Evolutionary conservation across 2,797 vertebrate species (phyloP), one percentile per base, ranked within the genome.

Genomic region (Hyperoplus lanceolatus): DNA sequence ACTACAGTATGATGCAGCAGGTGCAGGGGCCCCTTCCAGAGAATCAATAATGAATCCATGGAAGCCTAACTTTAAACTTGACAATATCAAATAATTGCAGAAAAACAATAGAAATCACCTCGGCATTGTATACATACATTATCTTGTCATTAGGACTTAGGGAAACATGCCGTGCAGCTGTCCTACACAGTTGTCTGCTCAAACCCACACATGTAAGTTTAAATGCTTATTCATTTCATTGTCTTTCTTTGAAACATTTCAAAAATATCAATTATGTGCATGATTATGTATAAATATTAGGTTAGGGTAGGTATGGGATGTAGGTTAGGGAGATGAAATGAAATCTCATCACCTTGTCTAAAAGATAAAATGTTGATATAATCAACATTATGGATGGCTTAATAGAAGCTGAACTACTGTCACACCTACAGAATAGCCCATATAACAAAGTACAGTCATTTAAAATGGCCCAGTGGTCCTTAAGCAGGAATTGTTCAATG

Each of bases 121-220:
- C 36, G 60, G 54, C 48, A 16, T 15, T 51, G 21, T 18, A 5
- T 16, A 15, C 60, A 54, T 55, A 55, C 65, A 64, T 54, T 29
- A 14, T 66, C 7, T 15, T 42, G 41, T 60, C 36, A 21, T 39
- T 3, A 18, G 12, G 51, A 6, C 15, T 36, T 8, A 51, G 16
- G 39, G 46, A 11, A 6, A 48, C 7, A 50, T 50, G 54, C 67
- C 11, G 38, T 53, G 66, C 72, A 69, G 66, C 56, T 78, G 62
- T 79, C 80, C 38, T 73, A 13, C 57, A 55, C 73, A 70, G 64
- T 16, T 77, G 70, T 73, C 55, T 36, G 6, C 51, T 75, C 60
- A 16, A 29, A 18, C 56, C 42, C 50, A 21, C 12, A 50, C 12
- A 6, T 11, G 14, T 29, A 65, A 70, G 80, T 82, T 45, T 18